Base-by-base conservation (phyloP, 2,113 vertebrate species). In the Papio anubis region DNA sequence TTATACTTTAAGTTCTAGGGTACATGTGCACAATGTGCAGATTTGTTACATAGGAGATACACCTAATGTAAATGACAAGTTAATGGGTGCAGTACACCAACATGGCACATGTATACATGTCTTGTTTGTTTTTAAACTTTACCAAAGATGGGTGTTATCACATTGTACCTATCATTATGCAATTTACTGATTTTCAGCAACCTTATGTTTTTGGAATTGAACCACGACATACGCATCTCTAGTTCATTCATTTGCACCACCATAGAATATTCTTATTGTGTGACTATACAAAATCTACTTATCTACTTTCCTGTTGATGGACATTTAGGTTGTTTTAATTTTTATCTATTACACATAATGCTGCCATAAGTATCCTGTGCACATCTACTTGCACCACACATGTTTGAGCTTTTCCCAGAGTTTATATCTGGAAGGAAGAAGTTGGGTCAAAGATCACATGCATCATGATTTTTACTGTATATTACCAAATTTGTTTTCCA, bases 101-200 rank as follows among this genome's bases (percentile, higher is more conserved):
- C 10, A 48, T 48, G 10, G 45, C 45, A 48, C 45, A 48, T 11
- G 10, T 48, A 48, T 48, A 48, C 45, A 48, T 45, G 43, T 80
- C 79, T 96, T 84, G 45, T 66, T 92, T 52, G 52, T 20, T 89
- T 93, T 92, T 72, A 86, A 52, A 45, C 16, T 72, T 89, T 82
- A 92, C 50, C 43, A 73, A 89, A 76, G 64, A 4, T 73, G 23
- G 20, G 43, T 38, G 45, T 38, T 59, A 38, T 38, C 40, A 17
- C 16, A 20, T 3, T 48, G 6, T 38, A 30, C 35, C 9, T 73
- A 52, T 66, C 35, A 57, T 50, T 66, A 81, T 3, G 0, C 20
- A 94, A 45, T 21, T 81, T 61, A n/a, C 50, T 21, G 2, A 10
- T 70, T 90, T 92, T 95, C 25, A 1, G 86, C n/a, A 55, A 57